phyloP scores from a whole-genome alignment of 2,797 vertebrate species.

The Molossus molossus region DNA sequence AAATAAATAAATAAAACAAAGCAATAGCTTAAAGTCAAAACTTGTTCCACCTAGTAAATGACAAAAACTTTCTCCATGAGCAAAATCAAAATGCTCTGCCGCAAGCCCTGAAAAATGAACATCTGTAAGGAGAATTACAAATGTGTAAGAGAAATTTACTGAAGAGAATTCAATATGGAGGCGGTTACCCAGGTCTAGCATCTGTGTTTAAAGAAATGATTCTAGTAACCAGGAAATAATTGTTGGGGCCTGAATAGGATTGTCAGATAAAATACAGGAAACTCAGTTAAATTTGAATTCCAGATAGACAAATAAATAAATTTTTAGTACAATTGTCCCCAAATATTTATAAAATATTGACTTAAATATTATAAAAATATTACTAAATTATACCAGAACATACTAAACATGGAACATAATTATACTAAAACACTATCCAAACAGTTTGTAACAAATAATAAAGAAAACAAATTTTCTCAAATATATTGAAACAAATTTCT shows the following conservation, averaged over 20 bases:
- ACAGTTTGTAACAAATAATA: conserved; percentile 12
- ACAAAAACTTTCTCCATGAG: neutral
- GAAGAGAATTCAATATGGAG: neutral
- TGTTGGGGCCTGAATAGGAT: neutral
- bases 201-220: conserved; percentile 27
- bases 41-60: neutral
- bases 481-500: neutral
- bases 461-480: conserved; percentile 22
- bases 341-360: conserved; percentile 55
- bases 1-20: neutral
- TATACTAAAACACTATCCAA: neutral
- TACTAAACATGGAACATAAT: neutral
- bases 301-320: conserved; percentile 15
- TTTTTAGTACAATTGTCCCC: conserved; percentile 22
- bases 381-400: neutral
- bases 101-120: neutral
- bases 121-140: neutral
- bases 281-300: conserved; percentile 38
- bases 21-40: neutral
- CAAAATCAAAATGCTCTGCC: neutral
- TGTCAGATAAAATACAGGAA: conserved; percentile 42
- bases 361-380: conserved; percentile 52
- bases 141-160: neutral
- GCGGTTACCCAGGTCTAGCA: neutral
- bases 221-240: conserved; percentile 32